phyloP scores from a whole-genome alignment of 1,140 invertebrate genomes.

The Cydia fagiglandana region DNA sequence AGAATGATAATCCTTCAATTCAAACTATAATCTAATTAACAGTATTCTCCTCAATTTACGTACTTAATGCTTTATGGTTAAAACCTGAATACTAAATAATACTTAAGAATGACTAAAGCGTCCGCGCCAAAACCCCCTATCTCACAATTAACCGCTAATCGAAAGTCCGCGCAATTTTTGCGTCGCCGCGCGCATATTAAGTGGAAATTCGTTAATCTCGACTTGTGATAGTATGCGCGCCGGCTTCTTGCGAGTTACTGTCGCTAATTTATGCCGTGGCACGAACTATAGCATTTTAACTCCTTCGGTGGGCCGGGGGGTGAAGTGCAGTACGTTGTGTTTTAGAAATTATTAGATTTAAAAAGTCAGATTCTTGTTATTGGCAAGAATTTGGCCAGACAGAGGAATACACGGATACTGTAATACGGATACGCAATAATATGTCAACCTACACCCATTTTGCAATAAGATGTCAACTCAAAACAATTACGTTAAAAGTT shows the following conservation, averaged over 20 bases:
- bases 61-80: too few species aligned
- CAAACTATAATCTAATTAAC: too few species aligned
- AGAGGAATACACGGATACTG: too few species aligned
- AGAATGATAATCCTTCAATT: too few species aligned
- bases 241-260: conserved; percentile 68
- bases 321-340: conserved; percentile 44
- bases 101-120: neutral
- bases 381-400: too few species aligned
- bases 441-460: too few species aligned
- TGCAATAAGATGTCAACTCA: too few species aligned
- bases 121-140: neutral
- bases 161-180: conserved; percentile 54
- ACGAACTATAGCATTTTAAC: conserved; percentile 79
- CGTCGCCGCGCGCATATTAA: conserved; percentile 64
- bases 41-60: too few species aligned
- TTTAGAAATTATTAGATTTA: conserved; percentile 36
- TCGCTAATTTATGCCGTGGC: conserved; percentile 73
- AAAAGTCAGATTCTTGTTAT: neutral
- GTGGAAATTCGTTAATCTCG: conserved; percentile 69
- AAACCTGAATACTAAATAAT: too few species aligned
- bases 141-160: conserved; percentile 47
- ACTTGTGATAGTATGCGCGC: conserved; percentile 74
- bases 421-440: too few species aligned
- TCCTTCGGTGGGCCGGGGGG: conserved; percentile 57
- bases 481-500: too few species aligned